Evolutionary conservation across 2,797 vertebrate species (phyloP).

Genomic region (Malacoraja senta): DNA sequence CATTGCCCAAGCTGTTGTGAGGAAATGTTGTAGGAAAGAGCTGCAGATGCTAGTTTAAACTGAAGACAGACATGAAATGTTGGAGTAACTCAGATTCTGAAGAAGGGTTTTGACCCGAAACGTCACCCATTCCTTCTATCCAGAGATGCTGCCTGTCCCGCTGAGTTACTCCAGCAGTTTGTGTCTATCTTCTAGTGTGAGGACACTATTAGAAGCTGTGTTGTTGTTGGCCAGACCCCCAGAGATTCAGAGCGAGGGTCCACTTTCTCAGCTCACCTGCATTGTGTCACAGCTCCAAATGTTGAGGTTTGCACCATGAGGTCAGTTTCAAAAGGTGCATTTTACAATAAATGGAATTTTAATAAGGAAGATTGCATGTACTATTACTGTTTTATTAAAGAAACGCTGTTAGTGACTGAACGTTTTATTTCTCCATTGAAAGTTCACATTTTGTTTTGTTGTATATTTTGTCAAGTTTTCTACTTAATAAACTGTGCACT

Average conservation of each 20-base stretch:
- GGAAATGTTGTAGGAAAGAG: not conserved
- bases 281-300: not conserved
- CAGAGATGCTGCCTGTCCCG: too few species aligned
- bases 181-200: too few species aligned
- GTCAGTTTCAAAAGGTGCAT: not conserved
- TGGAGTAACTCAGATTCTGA: too few species aligned
- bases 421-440: not conserved
- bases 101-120: too few species aligned
- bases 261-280: not conserved
- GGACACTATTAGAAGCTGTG: not conserved
- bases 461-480: not conserved
- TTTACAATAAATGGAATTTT: not conserved
- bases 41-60: too few species aligned
- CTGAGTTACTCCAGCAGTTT: too few species aligned
- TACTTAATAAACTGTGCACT: not conserved
- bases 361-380: not conserved
- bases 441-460: not conserved
- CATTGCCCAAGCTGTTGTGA: not conserved
- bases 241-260: not conserved
- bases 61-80: too few species aligned
- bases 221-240: not conserved
- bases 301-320: not conserved
- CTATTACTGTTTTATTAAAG: not conserved
- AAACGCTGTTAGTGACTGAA: not conserved
- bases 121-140: too few species aligned